These are phyloP conservation scores for Labroides dimidiatus DNA, from an alignment of 2,797 vertebrate genomes.

Conservation along the genomic window DNA sequence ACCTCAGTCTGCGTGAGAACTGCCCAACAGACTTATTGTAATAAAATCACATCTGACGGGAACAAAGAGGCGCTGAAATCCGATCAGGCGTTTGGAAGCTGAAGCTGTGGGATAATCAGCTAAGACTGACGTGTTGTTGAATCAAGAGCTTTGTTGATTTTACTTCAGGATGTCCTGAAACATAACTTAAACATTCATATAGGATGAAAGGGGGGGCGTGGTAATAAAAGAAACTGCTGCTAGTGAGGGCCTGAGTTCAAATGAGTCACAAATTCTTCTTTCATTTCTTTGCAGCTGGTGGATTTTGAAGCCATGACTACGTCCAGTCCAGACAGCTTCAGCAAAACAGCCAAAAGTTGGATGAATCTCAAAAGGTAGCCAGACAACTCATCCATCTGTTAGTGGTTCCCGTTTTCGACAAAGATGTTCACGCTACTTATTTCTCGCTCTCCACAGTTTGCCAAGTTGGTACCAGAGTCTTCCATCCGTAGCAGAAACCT, in stretches of 20 bases:
- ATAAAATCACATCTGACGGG: not conserved
- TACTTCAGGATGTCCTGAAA: not conserved
- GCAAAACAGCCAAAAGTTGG: constrained; percentile 93
- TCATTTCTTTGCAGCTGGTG: constrained; percentile 85
- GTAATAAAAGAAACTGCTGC: too few species aligned
- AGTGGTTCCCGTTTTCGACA: not conserved
- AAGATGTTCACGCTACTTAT: accelerated
- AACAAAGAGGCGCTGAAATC: not conserved
- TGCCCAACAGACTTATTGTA: not conserved
- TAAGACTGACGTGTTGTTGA: not conserved
- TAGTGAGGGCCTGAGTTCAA: too few species aligned
- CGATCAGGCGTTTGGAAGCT: not conserved
- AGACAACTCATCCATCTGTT: not conserved
- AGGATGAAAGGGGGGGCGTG: too few species aligned
- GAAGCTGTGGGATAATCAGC: not conserved
- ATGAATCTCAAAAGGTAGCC: constrained; percentile 94
- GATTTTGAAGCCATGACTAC: constrained; percentile 99
- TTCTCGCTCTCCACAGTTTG: constrained; percentile 82
- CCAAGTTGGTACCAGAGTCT: constrained; percentile 93
- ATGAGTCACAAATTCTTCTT: constrained; percentile 5
- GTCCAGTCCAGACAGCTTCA: constrained; percentile 92
- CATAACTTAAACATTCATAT: not conserved
- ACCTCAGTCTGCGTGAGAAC: not conserved
- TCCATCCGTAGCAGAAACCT: constrained; percentile 93
- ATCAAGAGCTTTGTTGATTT: not conserved